A percentile compares a stretch with the other conserved stretches of the same genome.
Evolutionary conservation across 2,113 vertebrate species (phyloP).

Genomic region (Catharus minimus): DNA sequence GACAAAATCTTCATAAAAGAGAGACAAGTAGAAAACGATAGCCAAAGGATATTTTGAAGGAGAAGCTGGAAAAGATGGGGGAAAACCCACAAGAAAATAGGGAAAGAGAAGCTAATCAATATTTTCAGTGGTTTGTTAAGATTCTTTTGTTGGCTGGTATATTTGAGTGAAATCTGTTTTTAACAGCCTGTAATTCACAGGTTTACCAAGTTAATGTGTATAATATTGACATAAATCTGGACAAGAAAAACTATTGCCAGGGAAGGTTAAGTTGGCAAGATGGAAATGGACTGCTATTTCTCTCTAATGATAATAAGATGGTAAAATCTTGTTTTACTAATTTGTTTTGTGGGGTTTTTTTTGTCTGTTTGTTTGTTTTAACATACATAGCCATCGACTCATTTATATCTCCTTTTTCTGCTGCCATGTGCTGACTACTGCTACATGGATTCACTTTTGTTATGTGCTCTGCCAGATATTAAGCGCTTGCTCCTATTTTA

Average conservation of each 20-base stretch:
- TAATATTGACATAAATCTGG: slow-evolving; percentile 16
- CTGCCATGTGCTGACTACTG: not conserved
- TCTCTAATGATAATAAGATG: not conserved
- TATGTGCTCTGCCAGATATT: not conserved
- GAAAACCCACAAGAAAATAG: not conserved
- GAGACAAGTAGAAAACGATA: not conserved
- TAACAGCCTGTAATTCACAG: not conserved
- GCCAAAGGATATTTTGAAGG: not conserved
- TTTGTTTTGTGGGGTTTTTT: not conserved
- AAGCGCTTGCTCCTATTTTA: not conserved
- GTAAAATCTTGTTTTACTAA: not conserved
- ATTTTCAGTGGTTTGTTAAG: not conserved
- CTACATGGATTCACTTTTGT: not conserved
- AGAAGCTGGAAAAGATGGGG: not conserved
- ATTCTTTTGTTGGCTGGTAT: not conserved
- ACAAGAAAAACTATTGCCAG: not conserved
- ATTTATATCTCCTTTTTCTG: not conserved
- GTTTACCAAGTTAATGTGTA: slow-evolving; percentile 6
- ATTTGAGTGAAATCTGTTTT: not conserved
- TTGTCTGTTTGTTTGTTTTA: not conserved
- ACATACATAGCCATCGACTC: rapidly evolving
- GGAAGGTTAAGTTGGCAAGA: not conserved
- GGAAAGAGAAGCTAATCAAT: not conserved
- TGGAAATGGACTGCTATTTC: not conserved
- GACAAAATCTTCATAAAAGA: not conserved